phyloP scores from a whole-genome alignment of 1,140 invertebrate genomes.

The Lanistes nyassanus region DNA sequence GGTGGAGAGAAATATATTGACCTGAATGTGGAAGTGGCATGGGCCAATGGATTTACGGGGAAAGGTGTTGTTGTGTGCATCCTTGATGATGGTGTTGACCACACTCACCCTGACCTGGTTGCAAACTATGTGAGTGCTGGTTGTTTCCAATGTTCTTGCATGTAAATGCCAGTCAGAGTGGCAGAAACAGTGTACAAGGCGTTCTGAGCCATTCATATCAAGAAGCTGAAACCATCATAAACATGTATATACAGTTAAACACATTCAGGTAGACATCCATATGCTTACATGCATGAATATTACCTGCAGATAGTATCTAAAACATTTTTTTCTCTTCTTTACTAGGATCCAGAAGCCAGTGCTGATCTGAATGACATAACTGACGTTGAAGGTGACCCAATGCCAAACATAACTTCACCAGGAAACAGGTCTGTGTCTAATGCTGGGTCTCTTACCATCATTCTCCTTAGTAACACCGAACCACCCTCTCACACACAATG shows the following conservation, averaged over 20 bases:
- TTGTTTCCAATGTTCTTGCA: neutral
- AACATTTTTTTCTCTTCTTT: too few species aligned
- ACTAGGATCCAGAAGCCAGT: constrained; percentile 85
- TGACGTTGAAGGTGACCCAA: constrained; percentile 88
- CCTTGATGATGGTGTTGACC: constrained; percentile 68
- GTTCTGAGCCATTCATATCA: neutral
- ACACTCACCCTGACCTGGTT: constrained; percentile 65
- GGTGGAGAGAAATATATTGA: constrained; percentile 61
- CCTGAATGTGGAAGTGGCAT: constrained; percentile 66
- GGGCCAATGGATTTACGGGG: constrained; percentile 65
- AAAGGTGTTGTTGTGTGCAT: constrained; percentile 64
- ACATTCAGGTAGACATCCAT: too few species aligned
- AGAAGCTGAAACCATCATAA: neutral
- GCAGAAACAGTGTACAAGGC: neutral
- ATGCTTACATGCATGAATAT: too few species aligned
- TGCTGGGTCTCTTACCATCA: too few species aligned
- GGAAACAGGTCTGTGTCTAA: constrained; percentile 58
- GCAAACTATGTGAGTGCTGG: constrained; percentile 66
- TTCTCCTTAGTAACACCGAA: too few species aligned
- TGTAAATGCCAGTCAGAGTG: neutral
- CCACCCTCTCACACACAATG: too few species aligned
- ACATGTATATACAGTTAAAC: neutral
- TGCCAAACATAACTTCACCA: constrained; percentile 76
- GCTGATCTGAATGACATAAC: constrained; percentile 95
- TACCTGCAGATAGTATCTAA: too few species aligned